Evolutionary conservation across 2,113 vertebrate species (phyloP).

Genomic region (Grammomys surdaster): DNA sequence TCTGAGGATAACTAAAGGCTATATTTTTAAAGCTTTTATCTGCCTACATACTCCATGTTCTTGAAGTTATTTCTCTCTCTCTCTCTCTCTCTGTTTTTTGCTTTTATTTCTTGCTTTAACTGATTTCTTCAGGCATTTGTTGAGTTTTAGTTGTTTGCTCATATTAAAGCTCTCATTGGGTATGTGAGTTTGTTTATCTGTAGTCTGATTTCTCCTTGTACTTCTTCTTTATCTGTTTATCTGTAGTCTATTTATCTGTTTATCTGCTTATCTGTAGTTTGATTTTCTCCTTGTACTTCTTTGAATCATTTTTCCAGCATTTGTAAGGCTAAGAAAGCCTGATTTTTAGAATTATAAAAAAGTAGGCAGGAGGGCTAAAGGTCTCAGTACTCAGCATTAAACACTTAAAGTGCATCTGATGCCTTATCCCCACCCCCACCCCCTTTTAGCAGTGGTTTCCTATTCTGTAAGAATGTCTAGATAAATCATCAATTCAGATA

Average conservation of each 20-base stretch:
- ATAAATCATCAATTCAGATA: background rate
- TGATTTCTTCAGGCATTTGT: background rate
- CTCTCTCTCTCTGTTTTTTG: background rate
- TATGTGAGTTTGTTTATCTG: background rate
- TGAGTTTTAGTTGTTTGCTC: background rate
- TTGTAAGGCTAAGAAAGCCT: background rate
- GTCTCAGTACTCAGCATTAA: background rate
- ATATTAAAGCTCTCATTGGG: background rate
- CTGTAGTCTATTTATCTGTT: background rate
- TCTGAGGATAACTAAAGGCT: background rate
- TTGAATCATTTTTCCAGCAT: background rate
- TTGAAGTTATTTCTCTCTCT: background rate
- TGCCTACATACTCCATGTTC: background rate
- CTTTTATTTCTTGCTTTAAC: background rate
- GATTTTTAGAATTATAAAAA: background rate
- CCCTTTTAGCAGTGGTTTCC: background rate
- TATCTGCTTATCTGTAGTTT: background rate
- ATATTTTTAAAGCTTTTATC: background rate
- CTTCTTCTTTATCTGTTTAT: background rate
- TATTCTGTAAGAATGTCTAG: background rate
- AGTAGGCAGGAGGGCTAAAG: background rate
- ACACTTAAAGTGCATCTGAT: background rate
- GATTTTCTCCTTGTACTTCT: background rate
- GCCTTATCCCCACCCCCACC: background rate
- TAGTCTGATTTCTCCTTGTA: background rate